Percentiles rank a stretch among this genome's conserved stretches.
Conservation (phyloP, 2,888 invertebrate genomes). For the Zaprionus bogoriensis region DNA sequence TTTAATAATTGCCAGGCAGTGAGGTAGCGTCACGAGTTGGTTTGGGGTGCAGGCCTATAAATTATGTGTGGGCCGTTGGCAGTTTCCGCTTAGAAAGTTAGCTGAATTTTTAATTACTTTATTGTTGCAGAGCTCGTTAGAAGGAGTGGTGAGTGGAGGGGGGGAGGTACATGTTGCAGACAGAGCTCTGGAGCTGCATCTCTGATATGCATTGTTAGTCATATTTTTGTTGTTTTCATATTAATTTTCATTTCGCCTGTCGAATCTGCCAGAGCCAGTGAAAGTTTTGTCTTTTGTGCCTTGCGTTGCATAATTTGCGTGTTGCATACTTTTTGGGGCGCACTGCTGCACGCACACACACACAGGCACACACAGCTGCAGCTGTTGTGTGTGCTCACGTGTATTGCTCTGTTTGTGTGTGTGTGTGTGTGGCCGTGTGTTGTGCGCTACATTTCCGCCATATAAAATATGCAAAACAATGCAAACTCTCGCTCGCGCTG, state of each 20-base stretch:
- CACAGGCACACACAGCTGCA: not conserved
- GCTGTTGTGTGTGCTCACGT: not conserved
- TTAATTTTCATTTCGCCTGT: slow-evolving; percentile 70
- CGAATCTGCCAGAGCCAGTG: slow-evolving; percentile 63
- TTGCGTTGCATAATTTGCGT: slow-evolving; percentile 71
- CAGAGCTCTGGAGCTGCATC: slow-evolving; percentile 19
- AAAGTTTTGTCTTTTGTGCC: slow-evolving; percentile 72
- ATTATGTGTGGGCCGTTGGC: slow-evolving; percentile 21
- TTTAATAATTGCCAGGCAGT: slow-evolving; percentile 15
- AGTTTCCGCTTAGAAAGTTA: slow-evolving; percentile 46
- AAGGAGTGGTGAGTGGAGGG: slow-evolving; percentile 6
- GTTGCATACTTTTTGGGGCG: slow-evolving; percentile 54
- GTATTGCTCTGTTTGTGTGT: slow-evolving; percentile 3
- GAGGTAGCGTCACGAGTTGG: not conserved
- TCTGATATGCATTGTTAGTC: slow-evolving; percentile 33
- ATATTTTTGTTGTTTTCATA: slow-evolving; percentile 56
- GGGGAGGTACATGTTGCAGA: not conserved
- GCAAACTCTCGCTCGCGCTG: slow-evolving; percentile 57
- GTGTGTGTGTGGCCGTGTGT: slow-evolving; percentile 24
- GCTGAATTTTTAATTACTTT: slow-evolving; percentile 60
- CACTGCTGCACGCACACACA: slow-evolving; percentile 6
- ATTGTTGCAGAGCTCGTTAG: slow-evolving; percentile 39
- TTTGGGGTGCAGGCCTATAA: slow-evolving; percentile 6
- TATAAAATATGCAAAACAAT: slow-evolving; percentile 76
- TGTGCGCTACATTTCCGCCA: slow-evolving; percentile 65